These are phyloP conservation scores for Emydocephalus ijimae DNA, from an alignment of 2,113 vertebrate genomes.

Conservation along the genomic window DNA sequence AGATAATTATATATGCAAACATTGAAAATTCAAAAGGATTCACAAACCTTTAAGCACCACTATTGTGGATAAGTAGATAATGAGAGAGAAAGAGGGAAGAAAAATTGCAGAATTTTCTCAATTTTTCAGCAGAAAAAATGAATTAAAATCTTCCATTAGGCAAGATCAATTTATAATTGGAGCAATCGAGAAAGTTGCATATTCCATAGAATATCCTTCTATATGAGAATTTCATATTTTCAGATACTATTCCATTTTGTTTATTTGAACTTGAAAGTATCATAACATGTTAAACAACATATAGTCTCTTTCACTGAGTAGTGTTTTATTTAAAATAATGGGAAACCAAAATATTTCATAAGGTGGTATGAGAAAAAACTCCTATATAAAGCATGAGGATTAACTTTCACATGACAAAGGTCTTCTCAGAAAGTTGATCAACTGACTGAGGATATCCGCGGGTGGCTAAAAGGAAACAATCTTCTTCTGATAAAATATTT, in stretches of 20 bases:
- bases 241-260: neutral
- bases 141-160: neutral
- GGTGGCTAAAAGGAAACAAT: slow-evolving; percentile 53
- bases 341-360: neutral
- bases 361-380: neutral
- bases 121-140: neutral
- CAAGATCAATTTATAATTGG: neutral
- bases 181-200: neutral
- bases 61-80: neutral
- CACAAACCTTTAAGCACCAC: neutral
- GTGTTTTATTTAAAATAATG: neutral
- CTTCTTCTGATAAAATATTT: slow-evolving; percentile 53
- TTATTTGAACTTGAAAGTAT: neutral
- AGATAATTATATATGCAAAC: neutral
- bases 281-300: neutral
- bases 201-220: neutral
- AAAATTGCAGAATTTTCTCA: too few species aligned
- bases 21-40: neutral
- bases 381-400: slow-evolving; percentile 17
- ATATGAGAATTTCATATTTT: neutral
- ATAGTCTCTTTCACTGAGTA: neutral
- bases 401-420: slow-evolving; percentile 25
- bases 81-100: neutral
- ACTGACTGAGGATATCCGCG: slow-evolving; percentile 72
- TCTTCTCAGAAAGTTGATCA: slow-evolving; percentile 59